phyloP scores from a whole-genome alignment of 1,140 invertebrate genomes.

The Dysdera silvatica region DNA sequence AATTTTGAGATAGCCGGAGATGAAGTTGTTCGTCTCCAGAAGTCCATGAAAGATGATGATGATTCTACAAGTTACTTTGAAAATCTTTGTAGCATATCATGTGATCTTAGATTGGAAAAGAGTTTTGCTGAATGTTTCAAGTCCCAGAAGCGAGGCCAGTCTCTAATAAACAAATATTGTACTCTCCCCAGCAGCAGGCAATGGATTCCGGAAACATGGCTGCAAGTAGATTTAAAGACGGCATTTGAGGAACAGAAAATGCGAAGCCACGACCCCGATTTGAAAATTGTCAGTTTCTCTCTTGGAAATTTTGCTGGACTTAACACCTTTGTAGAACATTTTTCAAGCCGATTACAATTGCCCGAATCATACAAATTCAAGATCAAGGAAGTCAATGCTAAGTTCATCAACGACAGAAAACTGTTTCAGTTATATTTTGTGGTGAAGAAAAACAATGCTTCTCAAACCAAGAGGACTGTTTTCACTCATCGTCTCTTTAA shows the following conservation, averaged over 20 bases:
- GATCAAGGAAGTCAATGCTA: conserved; percentile 13
- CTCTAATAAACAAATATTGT: conserved; percentile 8
- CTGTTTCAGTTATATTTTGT: conserved; percentile 15
- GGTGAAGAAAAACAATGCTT: conserved; percentile 3
- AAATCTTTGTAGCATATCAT: no score
- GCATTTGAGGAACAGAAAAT: neutral
- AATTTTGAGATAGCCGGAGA: no score
- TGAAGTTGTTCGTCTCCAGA: no score
- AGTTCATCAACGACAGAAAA: conserved; percentile 16
- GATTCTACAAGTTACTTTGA: no score
- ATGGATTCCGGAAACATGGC: neutral
- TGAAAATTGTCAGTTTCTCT: conserved; percentile 5
- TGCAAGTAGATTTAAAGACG: neutral
- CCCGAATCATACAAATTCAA: neutral
- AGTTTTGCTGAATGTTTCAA: neutral
- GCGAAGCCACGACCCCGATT: neutral
- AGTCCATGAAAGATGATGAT: no score
- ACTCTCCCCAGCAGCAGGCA: neutral
- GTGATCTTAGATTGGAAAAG: neutral
- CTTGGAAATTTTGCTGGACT: conserved; percentile 16
- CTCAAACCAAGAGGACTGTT: conserved; percentile 2
- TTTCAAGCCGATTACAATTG: neutral
- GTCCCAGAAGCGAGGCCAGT: neutral
- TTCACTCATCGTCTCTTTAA: conserved; percentile 6
- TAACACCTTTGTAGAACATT: conserved; percentile 15